Evolutionary conservation across 1,140 invertebrate species (phyloP), one percentile per base, ranked within the genome.

Genomic region (Drosophila triauraria): DNA sequence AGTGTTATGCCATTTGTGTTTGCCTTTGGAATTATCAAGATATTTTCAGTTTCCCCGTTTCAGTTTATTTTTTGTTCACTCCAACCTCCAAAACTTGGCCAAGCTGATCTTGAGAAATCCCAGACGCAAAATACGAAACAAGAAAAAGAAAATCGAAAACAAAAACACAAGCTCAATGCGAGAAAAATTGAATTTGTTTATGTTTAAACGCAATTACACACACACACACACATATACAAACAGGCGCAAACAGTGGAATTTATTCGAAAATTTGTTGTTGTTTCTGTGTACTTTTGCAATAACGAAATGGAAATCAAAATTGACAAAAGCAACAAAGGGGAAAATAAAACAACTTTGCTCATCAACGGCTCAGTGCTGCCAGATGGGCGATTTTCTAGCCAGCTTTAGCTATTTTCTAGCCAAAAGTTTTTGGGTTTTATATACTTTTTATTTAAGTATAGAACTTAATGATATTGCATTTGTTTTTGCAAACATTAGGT

Each of bases 121-220:
- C 47, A 53, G 38, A 68, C 63, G 43, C 25, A 48, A 67, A 17
- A 53, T 6, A 53, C 10, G 5, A 53, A 53, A 53, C 51, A 13
- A 51, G 48, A 50, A 53, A 7, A 51, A 23, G 35, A 56, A 56
- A 67, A 42, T 51, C 46, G 27, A 68, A 69, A 68, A 68, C 35
- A 69, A 77, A 79, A 59, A 61, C 44, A 58, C 40, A 44, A 53
- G 20, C 59, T 78, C 80, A 69, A 82, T 83, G 70, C 50, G 59
- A 83, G 46, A 84, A 80, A 83, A 80, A 84, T 84, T 70, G 23
- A 84, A 59, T 75, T 84, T 80, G 64, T 67, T 56, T 74, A 82
- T 68, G 61, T 32, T 68, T 79, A 82, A 79, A 79, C 54, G 53
- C 61, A 77, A 59, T 70, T 50, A 65, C 50, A 43, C 46, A 15